Conservation (phyloP, 2,113 vertebrate species). For the Dascyllus trimaculatus region DNA sequence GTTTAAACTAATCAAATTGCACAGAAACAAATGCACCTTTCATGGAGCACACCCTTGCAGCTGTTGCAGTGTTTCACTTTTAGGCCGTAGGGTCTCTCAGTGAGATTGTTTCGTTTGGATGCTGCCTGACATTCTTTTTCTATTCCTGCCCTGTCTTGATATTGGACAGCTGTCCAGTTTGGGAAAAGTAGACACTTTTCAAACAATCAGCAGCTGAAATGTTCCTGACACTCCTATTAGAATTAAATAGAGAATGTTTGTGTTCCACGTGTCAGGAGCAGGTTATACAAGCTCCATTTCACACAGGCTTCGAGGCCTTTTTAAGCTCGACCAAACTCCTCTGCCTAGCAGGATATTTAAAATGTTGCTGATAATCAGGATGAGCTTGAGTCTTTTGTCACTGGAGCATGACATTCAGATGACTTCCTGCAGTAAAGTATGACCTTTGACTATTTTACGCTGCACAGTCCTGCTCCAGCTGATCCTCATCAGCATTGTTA, state of each 20-base stretch:
- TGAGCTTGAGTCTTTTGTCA: not conserved
- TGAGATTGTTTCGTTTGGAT: constrained; percentile 75
- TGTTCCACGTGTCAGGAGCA: constrained; percentile 6
- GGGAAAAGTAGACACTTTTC: constrained; percentile 40
- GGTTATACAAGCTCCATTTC: constrained; percentile 1
- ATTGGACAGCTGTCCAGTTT: constrained; percentile 47
- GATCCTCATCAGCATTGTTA: not conserved
- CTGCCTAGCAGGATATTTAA: no score
- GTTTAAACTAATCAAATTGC: constrained; percentile 35
- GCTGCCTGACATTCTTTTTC: constrained; percentile 72
- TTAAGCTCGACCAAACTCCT: not conserved
- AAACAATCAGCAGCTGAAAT: constrained; percentile 51
- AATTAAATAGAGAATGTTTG: constrained; percentile 38
- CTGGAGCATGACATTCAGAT: not conserved
- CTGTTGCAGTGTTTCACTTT: constrained; percentile 45
- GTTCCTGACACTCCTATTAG: constrained; percentile 44
- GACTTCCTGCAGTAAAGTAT: not conserved
- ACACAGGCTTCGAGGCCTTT: constrained; percentile 1
- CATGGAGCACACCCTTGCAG: constrained; percentile 16
- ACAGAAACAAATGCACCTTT: constrained; percentile 23
- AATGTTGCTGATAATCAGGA: not conserved
- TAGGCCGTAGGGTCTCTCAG: constrained; percentile 15
- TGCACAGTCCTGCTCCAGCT: not conserved
- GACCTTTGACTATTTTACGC: not conserved
- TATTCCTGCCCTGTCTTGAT: constrained; percentile 40